Evolutionary conservation across 2,888 invertebrate species (phyloP).

Genomic region (Diplolepis rosae): DNA sequence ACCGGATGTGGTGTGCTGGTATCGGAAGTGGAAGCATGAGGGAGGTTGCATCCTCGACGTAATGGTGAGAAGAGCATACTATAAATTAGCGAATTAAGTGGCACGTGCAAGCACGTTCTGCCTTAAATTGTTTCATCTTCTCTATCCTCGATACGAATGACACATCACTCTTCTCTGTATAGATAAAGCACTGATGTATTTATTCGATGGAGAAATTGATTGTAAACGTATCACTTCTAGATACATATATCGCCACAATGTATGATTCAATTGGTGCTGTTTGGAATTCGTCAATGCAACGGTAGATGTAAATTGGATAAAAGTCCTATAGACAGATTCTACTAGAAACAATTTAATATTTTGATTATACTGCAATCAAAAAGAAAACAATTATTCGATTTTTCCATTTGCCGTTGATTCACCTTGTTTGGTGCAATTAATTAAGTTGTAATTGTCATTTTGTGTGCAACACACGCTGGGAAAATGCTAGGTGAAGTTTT

Average conservation of each 20-base stretch:
- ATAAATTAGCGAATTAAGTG: conserved; percentile 28
- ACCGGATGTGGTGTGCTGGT: conserved; percentile 36
- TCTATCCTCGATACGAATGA: background rate
- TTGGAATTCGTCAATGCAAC: background rate
- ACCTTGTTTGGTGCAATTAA: background rate
- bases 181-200: background rate
- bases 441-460: background rate
- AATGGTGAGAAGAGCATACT: conserved; percentile 58
- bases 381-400: background rate
- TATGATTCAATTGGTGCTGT: background rate
- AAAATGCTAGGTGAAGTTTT: background rate
- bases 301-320: background rate
- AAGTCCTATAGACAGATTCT: background rate
- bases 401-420: background rate
- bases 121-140: conserved; percentile 24
- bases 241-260: background rate
- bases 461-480: background rate
- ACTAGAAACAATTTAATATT: background rate
- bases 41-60: conserved; percentile 63
- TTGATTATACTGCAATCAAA: background rate
- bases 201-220: conserved; percentile 2
- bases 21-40: conserved; percentile 64
- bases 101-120: conserved; percentile 20
- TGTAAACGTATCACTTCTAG: conserved; percentile 4
- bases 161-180: conserved; percentile 1